phyloP scores from a whole-genome alignment of 2,797 vertebrate species.

The Erethizon dorsatum region DNA sequence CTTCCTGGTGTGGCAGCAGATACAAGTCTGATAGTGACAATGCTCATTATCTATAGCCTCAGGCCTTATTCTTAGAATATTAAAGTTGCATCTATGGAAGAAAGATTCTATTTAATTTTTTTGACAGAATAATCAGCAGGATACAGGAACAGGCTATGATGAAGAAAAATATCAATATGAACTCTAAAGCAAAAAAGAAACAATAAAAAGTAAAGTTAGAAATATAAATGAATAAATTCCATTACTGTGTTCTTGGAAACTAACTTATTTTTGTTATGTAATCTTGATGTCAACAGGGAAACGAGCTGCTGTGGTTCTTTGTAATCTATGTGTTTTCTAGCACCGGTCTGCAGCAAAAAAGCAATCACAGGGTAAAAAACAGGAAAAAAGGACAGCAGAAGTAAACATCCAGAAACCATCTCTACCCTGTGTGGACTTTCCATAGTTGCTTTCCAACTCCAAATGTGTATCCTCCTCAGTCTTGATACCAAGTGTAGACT shows the following conservation, averaged over 20 bases:
- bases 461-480: neutral
- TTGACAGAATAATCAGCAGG: neutral
- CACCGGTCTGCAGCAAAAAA: neutral
- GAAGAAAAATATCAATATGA: neutral
- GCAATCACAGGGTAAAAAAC: neutral
- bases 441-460: neutral
- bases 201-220: slow-evolving; percentile 14
- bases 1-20: neutral
- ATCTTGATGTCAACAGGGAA: slow-evolving; percentile 55
- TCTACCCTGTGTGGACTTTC: neutral
- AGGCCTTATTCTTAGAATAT: neutral
- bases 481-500: slow-evolving; percentile 28
- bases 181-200: neutral
- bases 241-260: neutral
- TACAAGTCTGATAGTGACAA: neutral
- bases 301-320: slow-evolving; percentile 15
- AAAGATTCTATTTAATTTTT: neutral
- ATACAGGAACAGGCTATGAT: slow-evolving; percentile 57
- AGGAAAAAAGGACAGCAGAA: neutral
- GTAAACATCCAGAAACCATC: neutral
- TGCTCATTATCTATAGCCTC: neutral
- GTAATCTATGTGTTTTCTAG: slow-evolving; percentile 29
- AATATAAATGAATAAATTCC: slow-evolving; percentile 61
- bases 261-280: neutral
- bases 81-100: neutral